Evolutionary conservation across 2,888 invertebrate species (phyloP), one percentile per base, ranked within the genome.

Genomic region (Leptodirus hochenwartii): DNA sequence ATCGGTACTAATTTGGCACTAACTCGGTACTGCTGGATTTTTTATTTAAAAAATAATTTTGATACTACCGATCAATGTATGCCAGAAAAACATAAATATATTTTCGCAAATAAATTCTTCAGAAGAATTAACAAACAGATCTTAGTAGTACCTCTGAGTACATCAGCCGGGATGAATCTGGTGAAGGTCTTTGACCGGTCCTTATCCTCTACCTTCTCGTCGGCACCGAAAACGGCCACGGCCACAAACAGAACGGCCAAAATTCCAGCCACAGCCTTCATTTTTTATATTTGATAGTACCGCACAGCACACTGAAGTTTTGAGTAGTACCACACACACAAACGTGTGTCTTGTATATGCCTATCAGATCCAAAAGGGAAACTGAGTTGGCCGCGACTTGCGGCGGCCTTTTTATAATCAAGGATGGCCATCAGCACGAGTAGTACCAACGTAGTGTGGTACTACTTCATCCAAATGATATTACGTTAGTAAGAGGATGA

Each of bases 161-260:
- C 81, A 57, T 87, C 87, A 44, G 87, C 87, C 23, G 85, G 85
- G 44, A 87, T 85, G 41, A 85, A 61, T 40, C 87, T 65, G 47
- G 71, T 76, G 64, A 67, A 85, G 26, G 79, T 74, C 54, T 74
- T 80, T 28, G 72, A 64, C 35, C 64, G 62, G 17, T 58, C 61
- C 13, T 39, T 39, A 24, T 50, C 55, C 5, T 67, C 63, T 23
- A 63, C 64, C 38, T 47, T 45, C 42, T 62, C 62, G 28, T 62
- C 59, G 36, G 63, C 66, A n/a, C n/a, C n/a, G n/a, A n/a, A n/a
- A n/a, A n/a, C n/a, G n/a, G n/a, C n/a, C n/a, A n/a, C n/a, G 32
- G 56, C 56, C 39, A 51, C 50, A 37, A 62, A 62, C 32, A 55
- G 50, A 31, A 55, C 53, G 39, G 63, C 64, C 39, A 67, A 58